These are phyloP conservation scores for Enteromius viviparus DNA, from an alignment of 2,797 vertebrate genomes.

Conservation along the genomic window DNA sequence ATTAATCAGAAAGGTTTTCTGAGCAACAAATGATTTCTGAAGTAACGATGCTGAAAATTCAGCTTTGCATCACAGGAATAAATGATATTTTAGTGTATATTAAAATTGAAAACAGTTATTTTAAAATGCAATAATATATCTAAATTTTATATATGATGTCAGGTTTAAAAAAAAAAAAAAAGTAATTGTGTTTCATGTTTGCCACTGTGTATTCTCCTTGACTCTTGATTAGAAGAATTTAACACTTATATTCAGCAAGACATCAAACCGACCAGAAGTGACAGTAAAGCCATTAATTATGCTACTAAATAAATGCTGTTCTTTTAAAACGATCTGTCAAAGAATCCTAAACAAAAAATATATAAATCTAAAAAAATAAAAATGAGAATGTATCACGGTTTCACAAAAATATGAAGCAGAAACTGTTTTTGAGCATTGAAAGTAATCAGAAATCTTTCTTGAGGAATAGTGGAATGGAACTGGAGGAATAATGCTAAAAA, in stretches of 20 bases:
- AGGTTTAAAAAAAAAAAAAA: background rate
- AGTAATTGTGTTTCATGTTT: conserved; percentile 70
- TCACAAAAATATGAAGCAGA: background rate
- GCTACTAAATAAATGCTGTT: conserved; percentile 31
- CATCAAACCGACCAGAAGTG: conserved; percentile 42
- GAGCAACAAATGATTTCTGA: background rate
- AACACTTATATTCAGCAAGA: background rate
- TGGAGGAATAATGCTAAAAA: background rate
- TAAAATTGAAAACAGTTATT: background rate
- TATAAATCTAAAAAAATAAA: background rate
- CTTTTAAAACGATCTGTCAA: conserved; percentile 63
- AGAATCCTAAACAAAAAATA: background rate
- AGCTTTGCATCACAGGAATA: background rate
- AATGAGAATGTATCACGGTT: background rate
- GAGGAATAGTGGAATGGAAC: too few relatives aligned
- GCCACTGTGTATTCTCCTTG: conserved; percentile 73
- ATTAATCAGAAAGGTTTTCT: background rate
- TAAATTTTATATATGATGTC: background rate
- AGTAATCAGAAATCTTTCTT: background rate
- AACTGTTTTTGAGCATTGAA: too few relatives aligned
- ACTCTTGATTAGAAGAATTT: conserved; percentile 62
- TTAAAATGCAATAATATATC: background rate
- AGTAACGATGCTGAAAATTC: background rate
- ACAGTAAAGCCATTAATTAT: background rate
- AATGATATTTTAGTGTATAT: background rate